Percentiles rank a stretch among this genome's conserved stretches.
Evolutionary conservation across 2,113 vertebrate species (phyloP).

Genomic region (Sarotherodon lohbergeri): DNA sequence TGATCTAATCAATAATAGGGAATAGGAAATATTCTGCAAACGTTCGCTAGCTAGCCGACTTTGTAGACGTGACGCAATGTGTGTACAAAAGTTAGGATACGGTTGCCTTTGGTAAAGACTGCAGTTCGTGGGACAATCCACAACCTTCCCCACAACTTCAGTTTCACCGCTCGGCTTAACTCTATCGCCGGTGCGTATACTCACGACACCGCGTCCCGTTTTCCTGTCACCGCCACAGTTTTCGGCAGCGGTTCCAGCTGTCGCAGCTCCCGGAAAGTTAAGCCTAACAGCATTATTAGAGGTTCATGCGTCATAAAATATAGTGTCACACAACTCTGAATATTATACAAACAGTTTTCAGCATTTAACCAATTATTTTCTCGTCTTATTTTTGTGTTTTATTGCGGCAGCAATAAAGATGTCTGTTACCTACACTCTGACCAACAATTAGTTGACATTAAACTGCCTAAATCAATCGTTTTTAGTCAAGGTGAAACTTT

Average conservation of each 20-base stretch:
- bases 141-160: background rate
- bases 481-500: background rate
- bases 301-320: background rate
- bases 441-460: background rate
- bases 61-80: background rate
- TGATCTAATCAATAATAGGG: background rate
- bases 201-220: background rate
- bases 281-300: background rate
- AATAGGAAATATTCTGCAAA: background rate
- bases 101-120: background rate
- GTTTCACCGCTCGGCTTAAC: background rate
- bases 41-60: background rate
- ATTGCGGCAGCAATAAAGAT: background rate
- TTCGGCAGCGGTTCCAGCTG: background rate
- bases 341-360: background rate
- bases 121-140: background rate
- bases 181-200: background rate
- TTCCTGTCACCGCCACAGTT: background rate
- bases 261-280: background rate
- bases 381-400: background rate
- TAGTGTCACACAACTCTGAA: background rate
- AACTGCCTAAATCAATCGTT: background rate
- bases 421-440: background rate
- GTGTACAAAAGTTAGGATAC: background rate
- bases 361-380: background rate